Percentiles rank a stretch among this genome's conserved stretches.
Conservation (phyloP, 2,888 invertebrate species). For the Sceliomorpha sp. region DNA sequence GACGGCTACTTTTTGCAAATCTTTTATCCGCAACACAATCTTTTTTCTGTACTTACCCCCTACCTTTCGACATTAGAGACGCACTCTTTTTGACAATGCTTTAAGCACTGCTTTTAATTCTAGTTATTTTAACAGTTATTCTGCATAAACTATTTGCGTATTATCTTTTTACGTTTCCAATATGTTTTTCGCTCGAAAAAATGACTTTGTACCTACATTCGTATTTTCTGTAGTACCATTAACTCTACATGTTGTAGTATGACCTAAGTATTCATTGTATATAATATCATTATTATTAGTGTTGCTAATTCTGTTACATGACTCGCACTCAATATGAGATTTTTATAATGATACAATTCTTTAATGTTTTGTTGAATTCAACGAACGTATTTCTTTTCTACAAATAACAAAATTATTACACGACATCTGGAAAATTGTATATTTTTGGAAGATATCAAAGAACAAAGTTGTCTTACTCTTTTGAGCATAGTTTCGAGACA, state of each 20-base stretch:
- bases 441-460: too few relatives aligned
- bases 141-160: conserved; percentile 12
- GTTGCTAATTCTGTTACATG: neutral
- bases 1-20: conserved; percentile 14
- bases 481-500: too few relatives aligned
- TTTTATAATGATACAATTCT: conserved; percentile 2
- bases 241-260: conserved; percentile 1
- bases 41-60: neutral
- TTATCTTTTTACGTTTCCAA: conserved; percentile 1
- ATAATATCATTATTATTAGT: conserved; percentile 1
- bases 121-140: conserved; percentile 24
- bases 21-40: neutral
- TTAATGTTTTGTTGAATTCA: conserved; percentile 9
- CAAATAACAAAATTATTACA: too few relatives aligned
- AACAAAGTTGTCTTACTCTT: too few relatives aligned
- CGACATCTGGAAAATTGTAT: too few relatives aligned
- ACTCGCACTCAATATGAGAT: conserved; percentile 4
- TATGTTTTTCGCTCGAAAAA: neutral
- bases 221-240: neutral
- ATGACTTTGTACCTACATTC: neutral
- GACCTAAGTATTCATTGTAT: neutral
- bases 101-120: conserved; percentile 3
- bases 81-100: conserved; percentile 5
- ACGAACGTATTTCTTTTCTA: neutral
- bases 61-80: conserved; percentile 5